A percentile compares a stretch with the other conserved stretches of the same genome.
Conservation (phyloP, 2,797 vertebrate genomes). For the Telmatherina bonti region DNA sequence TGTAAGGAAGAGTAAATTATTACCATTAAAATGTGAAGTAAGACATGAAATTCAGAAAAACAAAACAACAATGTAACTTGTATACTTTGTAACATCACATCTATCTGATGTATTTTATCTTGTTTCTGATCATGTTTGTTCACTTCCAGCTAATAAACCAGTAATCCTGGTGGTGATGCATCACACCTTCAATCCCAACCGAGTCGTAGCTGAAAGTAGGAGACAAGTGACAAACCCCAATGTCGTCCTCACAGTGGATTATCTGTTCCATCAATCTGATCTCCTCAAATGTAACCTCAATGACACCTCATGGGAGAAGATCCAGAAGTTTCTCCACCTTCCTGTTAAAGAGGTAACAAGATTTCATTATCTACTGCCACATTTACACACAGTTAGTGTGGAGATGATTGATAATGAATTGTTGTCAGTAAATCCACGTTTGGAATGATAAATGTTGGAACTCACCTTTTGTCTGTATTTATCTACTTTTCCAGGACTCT, state of each 20-base stretch:
- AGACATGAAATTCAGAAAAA: neutral
- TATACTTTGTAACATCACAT: too few species aligned
- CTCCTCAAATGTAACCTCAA: constrained; percentile 12
- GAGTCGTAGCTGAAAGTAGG: neutral
- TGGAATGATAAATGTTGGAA: too few species aligned
- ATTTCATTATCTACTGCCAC: neutral
- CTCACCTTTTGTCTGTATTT: too few species aligned
- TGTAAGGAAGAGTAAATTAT: too few species aligned
- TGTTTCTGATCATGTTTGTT: neutral
- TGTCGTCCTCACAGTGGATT: constrained; percentile 30
- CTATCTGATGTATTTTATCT: neutral
- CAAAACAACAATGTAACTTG: neutral
- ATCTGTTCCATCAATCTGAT: neutral
- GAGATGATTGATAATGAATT: too few species aligned
- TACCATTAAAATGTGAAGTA: too few species aligned
- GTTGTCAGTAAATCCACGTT: too few species aligned
- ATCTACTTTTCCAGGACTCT: too few species aligned
- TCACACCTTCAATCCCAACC: constrained; percentile 8
- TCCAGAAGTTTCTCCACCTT: accelerated
- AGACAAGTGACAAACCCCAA: neutral
- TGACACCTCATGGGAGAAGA: accelerated
- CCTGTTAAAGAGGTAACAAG: neutral
- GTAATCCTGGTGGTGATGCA: constrained; percentile 63
- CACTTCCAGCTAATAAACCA: constrained; percentile 13
- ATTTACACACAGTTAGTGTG: neutral